phyloP scores from a whole-genome alignment of 2,797 vertebrate genomes.

The Sitta carolinensis region DNA sequence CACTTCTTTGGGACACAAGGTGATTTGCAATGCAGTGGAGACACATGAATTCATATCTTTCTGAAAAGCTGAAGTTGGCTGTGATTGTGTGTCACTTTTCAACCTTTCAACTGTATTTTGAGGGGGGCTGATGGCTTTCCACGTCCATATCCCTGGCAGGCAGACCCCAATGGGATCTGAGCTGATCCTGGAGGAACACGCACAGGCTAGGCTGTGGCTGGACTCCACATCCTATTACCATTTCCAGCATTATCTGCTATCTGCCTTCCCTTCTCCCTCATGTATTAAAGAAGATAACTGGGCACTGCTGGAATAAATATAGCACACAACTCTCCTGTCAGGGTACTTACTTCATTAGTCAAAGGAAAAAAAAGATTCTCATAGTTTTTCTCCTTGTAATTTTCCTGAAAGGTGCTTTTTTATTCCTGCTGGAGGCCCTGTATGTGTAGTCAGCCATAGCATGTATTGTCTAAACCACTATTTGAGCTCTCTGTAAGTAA shows the following conservation, averaged over 20 bases:
- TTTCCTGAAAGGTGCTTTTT: not conserved
- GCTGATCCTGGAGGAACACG: not conserved
- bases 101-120: not conserved
- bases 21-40: not conserved
- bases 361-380: not conserved
- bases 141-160: not conserved
- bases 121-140: not conserved
- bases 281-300: not conserved
- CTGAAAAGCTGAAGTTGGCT: not conserved
- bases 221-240: not conserved
- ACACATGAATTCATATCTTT: not conserved
- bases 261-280: not conserved
- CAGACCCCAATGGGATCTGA: not conserved
- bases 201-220: not conserved
- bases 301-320: not conserved
- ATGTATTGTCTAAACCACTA: not conserved
- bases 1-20: not conserved
- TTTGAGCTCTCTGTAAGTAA: not conserved
- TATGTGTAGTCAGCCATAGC: not conserved
- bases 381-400: not conserved
- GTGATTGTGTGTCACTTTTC: not conserved
- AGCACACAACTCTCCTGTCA: not conserved
- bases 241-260: not conserved
- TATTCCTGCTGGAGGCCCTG: not conserved
- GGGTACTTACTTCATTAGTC: slow-evolving; percentile 32